Base-by-base conservation (phyloP, 2,888 invertebrate genomes). In the Eulithis testata region DNA sequence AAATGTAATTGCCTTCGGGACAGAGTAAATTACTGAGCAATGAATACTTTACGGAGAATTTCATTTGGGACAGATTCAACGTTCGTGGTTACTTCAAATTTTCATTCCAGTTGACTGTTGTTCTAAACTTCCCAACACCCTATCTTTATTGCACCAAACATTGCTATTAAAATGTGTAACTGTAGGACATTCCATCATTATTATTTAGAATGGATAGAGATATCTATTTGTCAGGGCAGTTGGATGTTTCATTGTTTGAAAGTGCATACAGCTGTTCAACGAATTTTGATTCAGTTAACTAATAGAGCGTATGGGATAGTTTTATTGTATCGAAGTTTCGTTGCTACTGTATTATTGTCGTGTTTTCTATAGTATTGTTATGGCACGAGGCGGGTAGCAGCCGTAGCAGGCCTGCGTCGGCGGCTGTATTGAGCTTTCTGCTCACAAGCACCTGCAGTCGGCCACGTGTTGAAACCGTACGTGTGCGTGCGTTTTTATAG, bases 261-360 rank as follows among this genome's bases (percentile, higher is more conserved):
- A 78, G 74, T 76, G 75, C 74, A 78, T 82, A 81, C 90, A 91
- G 89, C 86, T 91, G 91, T 87, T 86, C 85, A 81, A 83, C 86
- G 89, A 83, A 88, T 90, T 88, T 86, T 85, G 88, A 90, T 87
- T 86, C 88, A 81, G 79, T 80, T 83, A 79, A 76, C 82, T 86
- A 90, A 90, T 89, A 87, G 88, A 84, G 84, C 85, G 86, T 81
- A 80, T 85, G 83, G 78, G 83, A 83, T 80, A 76, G 75, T 74
- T 68, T 82, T 82, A 77, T 76, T 77, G 68, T 76, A 75, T 79
- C 75, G 74, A 77, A 82, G 74, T 77, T 76, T 73, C 73, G 73
- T 74, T 79, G 75, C 77, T 78, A 75, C 76, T 65, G 76, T 71
- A 75, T 72, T 72, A 72, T 68, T 69, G 69, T 74, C 65, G 72